phyloP scores from a whole-genome alignment of 2,113 vertebrate species.

The Calyptommatus sinebrachiatus region DNA sequence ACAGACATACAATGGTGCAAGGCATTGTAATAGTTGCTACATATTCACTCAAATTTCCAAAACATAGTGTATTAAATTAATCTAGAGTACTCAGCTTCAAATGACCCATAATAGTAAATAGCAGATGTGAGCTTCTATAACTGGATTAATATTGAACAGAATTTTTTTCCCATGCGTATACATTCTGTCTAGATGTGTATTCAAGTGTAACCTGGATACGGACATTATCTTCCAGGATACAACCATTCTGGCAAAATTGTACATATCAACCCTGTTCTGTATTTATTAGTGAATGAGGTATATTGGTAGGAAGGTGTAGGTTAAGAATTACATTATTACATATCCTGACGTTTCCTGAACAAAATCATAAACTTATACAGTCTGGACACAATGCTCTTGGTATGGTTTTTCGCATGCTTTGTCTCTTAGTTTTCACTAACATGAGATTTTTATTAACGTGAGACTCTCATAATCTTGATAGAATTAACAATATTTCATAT shows the following conservation, averaged over 20 bases:
- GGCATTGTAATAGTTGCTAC: conserved; percentile 2
- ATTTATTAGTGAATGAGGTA: background rate
- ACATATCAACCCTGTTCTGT: rapidly evolving
- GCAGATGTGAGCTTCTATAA: background rate
- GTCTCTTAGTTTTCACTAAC: background rate
- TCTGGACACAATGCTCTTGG: rapidly evolving
- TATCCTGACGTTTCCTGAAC: background rate
- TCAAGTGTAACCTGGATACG: background rate
- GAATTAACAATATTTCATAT: background rate
- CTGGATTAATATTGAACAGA: background rate
- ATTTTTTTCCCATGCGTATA: background rate
- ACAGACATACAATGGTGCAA: background rate
- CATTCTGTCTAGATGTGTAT: background rate
- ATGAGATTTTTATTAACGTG: background rate
- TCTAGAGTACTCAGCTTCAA: conserved; percentile 3
- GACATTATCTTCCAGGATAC: background rate
- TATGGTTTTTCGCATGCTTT: background rate
- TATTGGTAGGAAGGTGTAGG: background rate
- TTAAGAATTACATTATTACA: background rate
- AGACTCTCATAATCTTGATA: background rate
- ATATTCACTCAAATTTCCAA: background rate
- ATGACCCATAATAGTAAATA: background rate
- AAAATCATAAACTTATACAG: background rate
- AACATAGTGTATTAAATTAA: background rate
- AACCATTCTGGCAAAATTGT: background rate